Evolutionary conservation across 53 echinoderm and acorn worm species (phyloP).

Genomic region (Crossaster papposus): DNA sequence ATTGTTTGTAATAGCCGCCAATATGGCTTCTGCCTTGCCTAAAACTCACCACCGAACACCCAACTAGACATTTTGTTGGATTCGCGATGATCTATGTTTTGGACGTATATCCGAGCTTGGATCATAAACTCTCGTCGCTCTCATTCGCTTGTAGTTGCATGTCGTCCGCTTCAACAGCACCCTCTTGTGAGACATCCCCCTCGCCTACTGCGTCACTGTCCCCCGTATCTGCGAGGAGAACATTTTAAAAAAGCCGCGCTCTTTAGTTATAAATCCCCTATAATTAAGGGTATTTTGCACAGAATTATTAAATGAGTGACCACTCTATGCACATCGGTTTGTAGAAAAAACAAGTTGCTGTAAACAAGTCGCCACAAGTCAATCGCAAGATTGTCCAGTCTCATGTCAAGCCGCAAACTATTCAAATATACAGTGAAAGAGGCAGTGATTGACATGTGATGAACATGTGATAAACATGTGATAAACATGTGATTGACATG

Average conservation of each 20-base stretch:
- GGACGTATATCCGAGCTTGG: background rate
- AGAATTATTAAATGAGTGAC: too few species aligned
- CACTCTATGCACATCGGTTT: too few species aligned
- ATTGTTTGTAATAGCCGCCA: background rate
- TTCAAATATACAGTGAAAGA: too few species aligned
- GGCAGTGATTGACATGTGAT: too few species aligned
- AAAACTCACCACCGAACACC: background rate
- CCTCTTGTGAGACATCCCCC: slow-evolving; percentile 70
- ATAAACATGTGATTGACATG: too few species aligned
- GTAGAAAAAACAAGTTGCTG: too few species aligned
- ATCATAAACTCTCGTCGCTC: slow-evolving; percentile 99
- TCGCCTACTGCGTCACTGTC: slow-evolving; percentile 69
- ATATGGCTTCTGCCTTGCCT: background rate
- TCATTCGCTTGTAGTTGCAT: slow-evolving; percentile 99
- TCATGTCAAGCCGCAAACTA: too few species aligned
- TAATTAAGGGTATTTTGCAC: background rate
- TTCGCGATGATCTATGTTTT: background rate
- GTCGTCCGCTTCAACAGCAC: slow-evolving; percentile 66
- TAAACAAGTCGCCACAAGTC: too few species aligned
- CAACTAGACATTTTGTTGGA: background rate
- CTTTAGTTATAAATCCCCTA: background rate
- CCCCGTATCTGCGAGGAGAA: slow-evolving; percentile 64
- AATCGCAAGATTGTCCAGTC: too few species aligned
- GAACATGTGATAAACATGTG: too few species aligned
- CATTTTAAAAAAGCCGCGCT: background rate